Evolutionary conservation across 2,113 vertebrate species (phyloP).

Genomic region (Embiotoca jacksoni): DNA sequence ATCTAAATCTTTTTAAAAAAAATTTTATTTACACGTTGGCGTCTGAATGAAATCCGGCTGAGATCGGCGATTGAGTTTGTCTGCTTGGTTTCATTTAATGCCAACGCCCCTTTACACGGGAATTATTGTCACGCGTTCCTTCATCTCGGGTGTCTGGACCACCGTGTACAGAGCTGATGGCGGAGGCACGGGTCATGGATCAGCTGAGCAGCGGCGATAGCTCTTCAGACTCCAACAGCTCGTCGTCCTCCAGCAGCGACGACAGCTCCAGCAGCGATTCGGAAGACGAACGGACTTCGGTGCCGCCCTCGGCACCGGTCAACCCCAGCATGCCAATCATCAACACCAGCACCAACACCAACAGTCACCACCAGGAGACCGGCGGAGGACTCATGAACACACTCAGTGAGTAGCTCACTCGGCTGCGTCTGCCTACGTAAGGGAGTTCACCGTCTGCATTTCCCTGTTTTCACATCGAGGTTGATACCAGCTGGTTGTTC

Average conservation of each 20-base stretch:
- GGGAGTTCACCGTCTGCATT: too few species aligned
- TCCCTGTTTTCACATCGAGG: too few species aligned
- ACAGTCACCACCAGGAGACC: constrained; percentile 83
- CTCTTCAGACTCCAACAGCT: constrained; percentile 94
- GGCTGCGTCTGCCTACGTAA: too few species aligned
- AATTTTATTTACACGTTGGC: too few species aligned
- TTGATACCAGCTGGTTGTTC: too few species aligned
- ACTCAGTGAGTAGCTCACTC: constrained; percentile 88
- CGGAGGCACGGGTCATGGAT: constrained; percentile 94
- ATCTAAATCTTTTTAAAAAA: too few species aligned
- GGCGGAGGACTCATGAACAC: constrained; percentile 91
- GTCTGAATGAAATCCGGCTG: too few species aligned
- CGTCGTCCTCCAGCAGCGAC: constrained; percentile 91
- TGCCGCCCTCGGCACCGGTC: constrained; percentile 48
- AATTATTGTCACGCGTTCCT: background rate
- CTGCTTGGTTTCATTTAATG: too few species aligned
- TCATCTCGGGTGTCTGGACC: background rate
- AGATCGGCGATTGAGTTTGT: too few species aligned
- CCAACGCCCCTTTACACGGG: too few species aligned
- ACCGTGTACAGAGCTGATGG: constrained; percentile 89
- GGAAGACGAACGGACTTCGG: constrained; percentile 82
- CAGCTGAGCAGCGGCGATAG: constrained; percentile 95
- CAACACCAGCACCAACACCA: constrained; percentile 63
- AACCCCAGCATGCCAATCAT: constrained; percentile 83
- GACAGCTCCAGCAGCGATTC: constrained; percentile 92